Percentiles rank a stretch among this genome's conserved stretches.
Evolutionary conservation across 2,888 invertebrate species (phyloP).

Genomic region (Watsonalla binaria): DNA sequence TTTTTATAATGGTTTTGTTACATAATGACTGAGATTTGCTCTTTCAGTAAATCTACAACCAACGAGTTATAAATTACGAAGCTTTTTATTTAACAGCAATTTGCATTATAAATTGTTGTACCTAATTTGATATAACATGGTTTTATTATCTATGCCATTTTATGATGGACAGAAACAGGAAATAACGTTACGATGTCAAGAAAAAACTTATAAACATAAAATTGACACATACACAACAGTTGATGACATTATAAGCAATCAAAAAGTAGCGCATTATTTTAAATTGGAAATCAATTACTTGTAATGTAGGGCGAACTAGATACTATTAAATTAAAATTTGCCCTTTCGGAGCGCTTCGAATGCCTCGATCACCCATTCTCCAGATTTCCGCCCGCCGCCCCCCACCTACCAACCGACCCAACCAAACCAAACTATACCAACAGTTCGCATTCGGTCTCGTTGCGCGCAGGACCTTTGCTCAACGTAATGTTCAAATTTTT

Average conservation of each 20-base stretch:
- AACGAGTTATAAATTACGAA: no score
- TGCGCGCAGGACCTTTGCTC: conserved; percentile 70
- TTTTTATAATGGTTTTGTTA: no score
- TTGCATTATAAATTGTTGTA: no score
- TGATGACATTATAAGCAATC: not conserved
- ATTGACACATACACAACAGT: not conserved
- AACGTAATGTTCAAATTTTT: conserved; percentile 74
- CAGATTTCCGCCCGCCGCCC: conserved; percentile 64
- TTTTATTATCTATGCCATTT: not conserved
- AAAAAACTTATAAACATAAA: conserved; percentile 18
- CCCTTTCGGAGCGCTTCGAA: conserved; percentile 57
- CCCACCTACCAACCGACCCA: conserved; percentile 46
- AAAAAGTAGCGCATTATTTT: conserved; percentile 13
- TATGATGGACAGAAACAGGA: conserved; percentile 19
- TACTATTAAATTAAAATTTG: conserved; percentile 37
- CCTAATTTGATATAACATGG: no score
- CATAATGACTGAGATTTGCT: no score
- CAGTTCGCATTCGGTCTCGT: conserved; percentile 80
- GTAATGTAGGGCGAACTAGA: conserved; percentile 5
- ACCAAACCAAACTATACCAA: conserved; percentile 61
- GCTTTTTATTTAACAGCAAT: no score
- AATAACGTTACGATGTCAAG: conserved; percentile 33
- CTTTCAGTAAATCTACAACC: no score
- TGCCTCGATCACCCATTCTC: conserved; percentile 66
- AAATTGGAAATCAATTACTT: conserved; percentile 3